Conservation (phyloP, 2,888 invertebrate species). For the Ethmia dodecea region DNA sequence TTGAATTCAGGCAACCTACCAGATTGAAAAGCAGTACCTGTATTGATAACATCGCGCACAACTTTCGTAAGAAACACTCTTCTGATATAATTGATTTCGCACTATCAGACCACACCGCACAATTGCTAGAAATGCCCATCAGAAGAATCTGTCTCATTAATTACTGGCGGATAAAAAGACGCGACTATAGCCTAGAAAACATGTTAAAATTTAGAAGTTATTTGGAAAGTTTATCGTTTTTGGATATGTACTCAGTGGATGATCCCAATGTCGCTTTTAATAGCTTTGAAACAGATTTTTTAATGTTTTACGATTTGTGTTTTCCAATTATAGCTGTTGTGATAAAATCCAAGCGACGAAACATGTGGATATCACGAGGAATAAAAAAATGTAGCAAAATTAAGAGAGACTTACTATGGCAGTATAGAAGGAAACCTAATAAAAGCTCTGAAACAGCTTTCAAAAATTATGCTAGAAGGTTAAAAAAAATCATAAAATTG, state of each 20-base stretch:
- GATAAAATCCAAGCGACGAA: constrained; percentile 5
- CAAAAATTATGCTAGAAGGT: not conserved
- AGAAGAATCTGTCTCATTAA: constrained; percentile 8
- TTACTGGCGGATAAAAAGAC: constrained; percentile 6
- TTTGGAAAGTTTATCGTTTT: constrained; percentile 12
- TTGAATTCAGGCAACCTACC: constrained; percentile 5
- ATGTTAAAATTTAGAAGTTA: constrained; percentile 14
- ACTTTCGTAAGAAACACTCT: constrained; percentile 3
- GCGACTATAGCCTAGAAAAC: constrained; percentile 15
- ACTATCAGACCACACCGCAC: constrained; percentile 15
- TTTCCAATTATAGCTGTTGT: constrained; percentile 3
- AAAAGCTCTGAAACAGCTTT: not conserved
- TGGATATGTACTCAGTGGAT: constrained; percentile 12
- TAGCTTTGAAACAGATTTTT: constrained; percentile 9
- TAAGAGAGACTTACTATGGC: constrained; percentile 1
- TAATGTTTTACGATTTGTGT: constrained; percentile 14
- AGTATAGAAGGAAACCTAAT: not conserved
- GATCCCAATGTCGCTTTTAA: constrained; percentile 14
- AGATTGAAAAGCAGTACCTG: constrained; percentile 8
- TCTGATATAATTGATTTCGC: constrained; percentile 8
- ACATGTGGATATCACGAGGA: constrained; percentile 1
- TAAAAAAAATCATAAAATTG: constrained; percentile 1
- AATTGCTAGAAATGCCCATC: constrained; percentile 11
- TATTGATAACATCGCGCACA: constrained; percentile 10
- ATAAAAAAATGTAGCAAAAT: not conserved